Evolutionary conservation across 1,140 invertebrate species (phyloP).

Genomic region (Lycorma delicatula): DNA sequence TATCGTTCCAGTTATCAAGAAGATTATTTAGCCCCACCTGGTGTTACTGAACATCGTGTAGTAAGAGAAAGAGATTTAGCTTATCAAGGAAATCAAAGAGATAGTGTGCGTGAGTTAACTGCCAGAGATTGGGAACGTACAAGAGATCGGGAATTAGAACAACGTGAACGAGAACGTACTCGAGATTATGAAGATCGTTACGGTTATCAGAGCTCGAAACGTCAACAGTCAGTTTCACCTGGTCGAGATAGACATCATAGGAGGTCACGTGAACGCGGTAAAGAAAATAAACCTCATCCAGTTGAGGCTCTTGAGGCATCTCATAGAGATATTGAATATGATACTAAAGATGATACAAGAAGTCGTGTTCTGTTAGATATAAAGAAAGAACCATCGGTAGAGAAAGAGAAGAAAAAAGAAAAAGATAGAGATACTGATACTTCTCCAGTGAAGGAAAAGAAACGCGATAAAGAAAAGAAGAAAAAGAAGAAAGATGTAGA

Average conservation of each 20-base stretch:
- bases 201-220: no score
- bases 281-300: slow-evolving; percentile 46
- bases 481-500: slow-evolving; percentile 39
- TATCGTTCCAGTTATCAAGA: neutral
- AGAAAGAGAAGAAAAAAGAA: slow-evolving; percentile 39
- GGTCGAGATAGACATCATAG: slow-evolving; percentile 38
- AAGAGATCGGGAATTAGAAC: slow-evolving; percentile 24
- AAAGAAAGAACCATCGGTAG: slow-evolving; percentile 16
- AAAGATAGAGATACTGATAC: slow-evolving; percentile 24
- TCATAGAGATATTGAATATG: slow-evolving; percentile 1
- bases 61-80: neutral
- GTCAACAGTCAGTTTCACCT: no score
- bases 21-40: no score
- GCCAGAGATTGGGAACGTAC: slow-evolving; percentile 23
- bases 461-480: slow-evolving; percentile 38
- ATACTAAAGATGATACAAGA: neutral
- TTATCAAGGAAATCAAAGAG: no score
- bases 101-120: neutral
- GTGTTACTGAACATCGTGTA: neutral
- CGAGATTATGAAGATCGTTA: no score
- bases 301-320: slow-evolving; percentile 32
- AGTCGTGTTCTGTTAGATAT: slow-evolving; percentile 3
- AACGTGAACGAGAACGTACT: slow-evolving; percentile 21
- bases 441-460: slow-evolving; percentile 37
- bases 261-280: slow-evolving; percentile 38